Evolutionary conservation across 2,797 vertebrate species (phyloP).

Genomic region (Sebastes oblongus): DNA sequence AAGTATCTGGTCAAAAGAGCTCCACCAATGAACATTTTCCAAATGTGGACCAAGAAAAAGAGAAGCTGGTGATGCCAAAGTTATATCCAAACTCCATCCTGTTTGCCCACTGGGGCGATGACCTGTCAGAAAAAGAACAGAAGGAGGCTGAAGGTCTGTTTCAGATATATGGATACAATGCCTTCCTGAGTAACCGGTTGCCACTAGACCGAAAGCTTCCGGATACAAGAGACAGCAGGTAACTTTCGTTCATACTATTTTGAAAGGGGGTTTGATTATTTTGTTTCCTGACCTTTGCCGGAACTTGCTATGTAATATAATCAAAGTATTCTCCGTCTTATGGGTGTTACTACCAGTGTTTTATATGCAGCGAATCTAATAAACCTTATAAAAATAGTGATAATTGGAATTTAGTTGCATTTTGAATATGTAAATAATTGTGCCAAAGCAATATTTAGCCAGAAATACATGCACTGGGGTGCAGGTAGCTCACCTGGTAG

Average conservation of each 20-base stretch:
- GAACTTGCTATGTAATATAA: neutral
- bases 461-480: too few relatives aligned
- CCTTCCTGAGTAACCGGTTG: constrained; percentile 88
- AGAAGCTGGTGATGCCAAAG: constrained; percentile 2
- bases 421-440: neutral
- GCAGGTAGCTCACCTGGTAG: neutral
- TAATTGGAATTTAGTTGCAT: too few relatives aligned
- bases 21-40: neutral
- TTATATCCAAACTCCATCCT: constrained; percentile 65
- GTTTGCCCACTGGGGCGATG: constrained; percentile 87
- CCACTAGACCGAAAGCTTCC: constrained; percentile 85
- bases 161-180: constrained; percentile 91
- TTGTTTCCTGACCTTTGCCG: neutral
- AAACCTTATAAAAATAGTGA: neutral
- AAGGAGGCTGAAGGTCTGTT: constrained; percentile 86
- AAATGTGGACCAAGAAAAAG: neutral
- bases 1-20: constrained; percentile 1
- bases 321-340: neutral
- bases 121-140: constrained; percentile 85
- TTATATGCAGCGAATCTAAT: neutral
- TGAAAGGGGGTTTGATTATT: neutral
- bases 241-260: neutral
- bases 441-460: neutral
- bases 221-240: constrained; percentile 73
- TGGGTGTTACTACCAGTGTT: neutral